Percentiles rank a stretch among this genome's conserved stretches.
phyloP scores from a whole-genome alignment of 2,888 invertebrate genomes.

The Tenthredo scrophulariae region DNA sequence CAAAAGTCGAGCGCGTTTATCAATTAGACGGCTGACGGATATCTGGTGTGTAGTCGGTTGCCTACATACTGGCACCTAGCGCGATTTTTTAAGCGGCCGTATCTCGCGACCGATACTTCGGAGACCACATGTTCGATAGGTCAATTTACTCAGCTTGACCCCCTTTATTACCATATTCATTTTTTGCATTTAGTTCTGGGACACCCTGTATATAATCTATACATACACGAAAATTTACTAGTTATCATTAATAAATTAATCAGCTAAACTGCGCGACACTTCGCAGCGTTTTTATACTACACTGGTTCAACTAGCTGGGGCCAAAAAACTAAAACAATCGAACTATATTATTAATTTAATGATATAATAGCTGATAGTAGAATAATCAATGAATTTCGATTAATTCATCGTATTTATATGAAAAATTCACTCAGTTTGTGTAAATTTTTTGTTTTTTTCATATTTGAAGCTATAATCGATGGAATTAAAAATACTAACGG shows the following conservation, averaged over 20 bases:
- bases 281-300: slow-evolving; percentile 13
- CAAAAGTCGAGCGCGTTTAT: too few relatives aligned
- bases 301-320: slow-evolving; percentile 26
- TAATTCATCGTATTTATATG: neutral
- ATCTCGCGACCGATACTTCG: too few relatives aligned
- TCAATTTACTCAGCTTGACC: too few relatives aligned
- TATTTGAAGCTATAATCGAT: neutral
- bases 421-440: neutral
- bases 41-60: too few relatives aligned
- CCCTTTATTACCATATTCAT: too few relatives aligned
- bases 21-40: too few relatives aligned
- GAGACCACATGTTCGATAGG: too few relatives aligned
- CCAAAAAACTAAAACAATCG: neutral
- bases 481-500: neutral
- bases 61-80: too few relatives aligned
- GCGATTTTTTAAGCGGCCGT: too few relatives aligned
- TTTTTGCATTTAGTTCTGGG: too few relatives aligned
- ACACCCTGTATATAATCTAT: too few relatives aligned
- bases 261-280: slow-evolving; percentile 2
- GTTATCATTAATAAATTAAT: neutral
- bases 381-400: neutral
- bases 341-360: slow-evolving; percentile 18
- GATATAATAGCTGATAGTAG: neutral
- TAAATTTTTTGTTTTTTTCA: neutral
- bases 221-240: neutral